Evolutionary conservation across 2,113 vertebrate genomes (phyloP).

Genomic region (Heteronetta atricapilla): DNA sequence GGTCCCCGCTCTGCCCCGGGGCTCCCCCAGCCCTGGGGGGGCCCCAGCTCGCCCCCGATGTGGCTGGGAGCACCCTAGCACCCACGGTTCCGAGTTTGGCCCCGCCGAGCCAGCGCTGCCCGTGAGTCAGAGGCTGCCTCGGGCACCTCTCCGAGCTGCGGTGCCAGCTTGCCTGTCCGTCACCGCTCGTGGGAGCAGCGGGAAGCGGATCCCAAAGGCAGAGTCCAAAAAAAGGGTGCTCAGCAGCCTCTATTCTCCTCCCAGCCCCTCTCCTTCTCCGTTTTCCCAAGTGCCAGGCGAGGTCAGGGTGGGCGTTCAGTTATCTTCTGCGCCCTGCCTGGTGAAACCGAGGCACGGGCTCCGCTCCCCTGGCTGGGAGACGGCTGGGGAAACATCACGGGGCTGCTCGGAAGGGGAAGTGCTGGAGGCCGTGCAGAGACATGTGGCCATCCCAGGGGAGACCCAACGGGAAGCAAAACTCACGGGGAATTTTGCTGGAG

Average conservation of each 20-base stretch:
- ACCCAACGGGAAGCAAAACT: neutral
- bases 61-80: too few relatives aligned
- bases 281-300: neutral
- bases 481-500: neutral
- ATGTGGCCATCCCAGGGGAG: neutral
- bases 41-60: too few relatives aligned
- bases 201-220: neutral
- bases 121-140: neutral
- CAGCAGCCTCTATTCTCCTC: fast-evolving
- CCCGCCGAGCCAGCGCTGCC: fast-evolving
- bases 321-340: neutral
- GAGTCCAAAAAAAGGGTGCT: neutral
- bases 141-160: neutral
- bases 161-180: neutral
- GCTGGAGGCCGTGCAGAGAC: neutral
- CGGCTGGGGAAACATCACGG: fast-evolving
- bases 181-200: slow-evolving; percentile 33
- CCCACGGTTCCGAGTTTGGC: neutral
- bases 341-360: neutral
- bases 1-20: too few relatives aligned
- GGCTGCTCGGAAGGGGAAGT: neutral
- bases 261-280: neutral
- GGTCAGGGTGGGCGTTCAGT: fast-evolving
- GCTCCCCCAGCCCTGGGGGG: too few relatives aligned
- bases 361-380: neutral